Evolutionary conservation across 1,140 invertebrate genomes (phyloP).

Genomic region (Oscheius sp.): DNA sequence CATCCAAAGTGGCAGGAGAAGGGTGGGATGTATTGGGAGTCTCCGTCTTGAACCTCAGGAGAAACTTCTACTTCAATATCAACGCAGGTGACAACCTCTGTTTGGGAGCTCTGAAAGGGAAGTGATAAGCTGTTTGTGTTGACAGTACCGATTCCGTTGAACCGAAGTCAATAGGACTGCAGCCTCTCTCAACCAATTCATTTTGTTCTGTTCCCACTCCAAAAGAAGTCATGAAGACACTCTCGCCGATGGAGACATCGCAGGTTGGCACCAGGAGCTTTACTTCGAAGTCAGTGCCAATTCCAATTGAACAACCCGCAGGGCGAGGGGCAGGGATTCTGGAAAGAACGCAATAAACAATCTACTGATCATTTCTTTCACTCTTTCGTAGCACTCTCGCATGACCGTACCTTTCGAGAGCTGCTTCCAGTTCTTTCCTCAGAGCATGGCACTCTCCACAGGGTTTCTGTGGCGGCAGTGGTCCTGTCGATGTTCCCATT

Average conservation of each 20-base stretch:
- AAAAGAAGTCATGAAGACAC: neutral
- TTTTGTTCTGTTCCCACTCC: neutral
- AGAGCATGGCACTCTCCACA: constrained; percentile 23
- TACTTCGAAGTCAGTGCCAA: neutral
- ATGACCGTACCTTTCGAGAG: neutral
- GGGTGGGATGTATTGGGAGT: neutral
- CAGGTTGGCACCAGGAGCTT: neutral
- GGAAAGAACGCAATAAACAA: neutral
- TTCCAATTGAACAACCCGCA: neutral
- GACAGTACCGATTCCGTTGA: neutral
- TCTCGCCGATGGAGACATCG: neutral
- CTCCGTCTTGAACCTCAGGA: neutral
- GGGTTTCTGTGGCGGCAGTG: constrained; percentile 20
- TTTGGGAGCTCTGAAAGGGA: constrained; percentile 8
- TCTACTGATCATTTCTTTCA: neutral
- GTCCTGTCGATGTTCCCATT: constrained; percentile 10
- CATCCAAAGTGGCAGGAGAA: neutral
- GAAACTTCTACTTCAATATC: constrained; percentile 9
- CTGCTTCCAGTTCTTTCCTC: constrained; percentile 18
- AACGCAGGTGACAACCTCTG: neutral
- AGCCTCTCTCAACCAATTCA: neutral
- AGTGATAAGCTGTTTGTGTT: neutral
- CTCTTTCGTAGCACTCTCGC: too few species aligned
- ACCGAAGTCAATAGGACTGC: neutral
- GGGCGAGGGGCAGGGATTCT: constrained; percentile 17